Evolutionary conservation across 2,888 invertebrate genomes (phyloP).

Genomic region (Chelonus formosanus): DNA sequence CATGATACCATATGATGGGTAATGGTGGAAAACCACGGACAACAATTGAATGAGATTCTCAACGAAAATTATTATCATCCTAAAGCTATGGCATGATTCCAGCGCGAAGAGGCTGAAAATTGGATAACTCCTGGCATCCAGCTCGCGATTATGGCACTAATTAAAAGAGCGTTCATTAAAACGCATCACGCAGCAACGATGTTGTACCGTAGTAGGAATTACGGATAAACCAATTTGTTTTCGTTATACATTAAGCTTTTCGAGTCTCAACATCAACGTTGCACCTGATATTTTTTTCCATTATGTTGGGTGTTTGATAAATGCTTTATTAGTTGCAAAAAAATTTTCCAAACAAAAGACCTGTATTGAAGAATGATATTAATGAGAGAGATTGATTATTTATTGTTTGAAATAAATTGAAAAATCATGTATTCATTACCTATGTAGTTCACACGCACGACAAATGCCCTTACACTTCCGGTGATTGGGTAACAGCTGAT

Average conservation of each 20-base stretch:
- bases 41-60: too few relatives aligned
- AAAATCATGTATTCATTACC: too few relatives aligned
- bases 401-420: too few relatives aligned
- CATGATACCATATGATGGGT: too few relatives aligned
- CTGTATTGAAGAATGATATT: too few relatives aligned
- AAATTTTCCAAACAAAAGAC: too few relatives aligned
- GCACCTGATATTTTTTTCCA: too few relatives aligned
- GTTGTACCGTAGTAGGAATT: constrained; percentile 47
- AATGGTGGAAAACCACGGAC: too few relatives aligned
- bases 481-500: constrained; percentile 39
- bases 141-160: constrained; percentile 52
- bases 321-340: too few relatives aligned
- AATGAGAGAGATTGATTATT: too few relatives aligned
- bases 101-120: constrained; percentile 22
- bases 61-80: too few relatives aligned
- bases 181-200: constrained; percentile 34
- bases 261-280: constrained; percentile 1
- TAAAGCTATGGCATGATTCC: too few relatives aligned
- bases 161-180: constrained; percentile 56
- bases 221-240: constrained; percentile 55
- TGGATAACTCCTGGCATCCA: constrained; percentile 36
- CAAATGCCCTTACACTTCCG: constrained; percentile 15
- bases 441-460: background rate
- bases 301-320: background rate
- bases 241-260: constrained; percentile 42